Conservation (phyloP, 2,888 invertebrate genomes). For the Torymus tubicola region DNA sequence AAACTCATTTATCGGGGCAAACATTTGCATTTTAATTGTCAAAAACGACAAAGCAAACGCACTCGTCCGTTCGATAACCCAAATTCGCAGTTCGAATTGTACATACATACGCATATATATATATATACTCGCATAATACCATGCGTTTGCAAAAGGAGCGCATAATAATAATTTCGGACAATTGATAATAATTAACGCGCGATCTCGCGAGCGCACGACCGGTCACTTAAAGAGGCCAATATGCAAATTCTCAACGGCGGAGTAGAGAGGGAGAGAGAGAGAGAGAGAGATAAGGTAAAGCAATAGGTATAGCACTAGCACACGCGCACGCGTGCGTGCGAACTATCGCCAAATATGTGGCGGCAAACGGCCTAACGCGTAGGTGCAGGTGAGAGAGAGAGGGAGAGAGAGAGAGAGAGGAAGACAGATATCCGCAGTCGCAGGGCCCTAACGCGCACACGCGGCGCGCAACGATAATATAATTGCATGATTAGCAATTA, state of each 20-base stretch:
- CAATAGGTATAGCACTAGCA: background rate
- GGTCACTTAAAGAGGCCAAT: background rate
- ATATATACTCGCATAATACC: too few relatives aligned
- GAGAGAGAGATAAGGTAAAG: too few relatives aligned
- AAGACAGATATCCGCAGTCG: background rate
- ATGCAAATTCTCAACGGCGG: constrained; percentile 20
- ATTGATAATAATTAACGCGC: constrained; percentile 2
- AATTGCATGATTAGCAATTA: constrained; percentile 60
- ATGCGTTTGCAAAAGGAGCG: too few relatives aligned
- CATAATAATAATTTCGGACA: background rate
- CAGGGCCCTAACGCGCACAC: background rate
- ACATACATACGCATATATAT: background rate
- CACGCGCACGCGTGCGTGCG: background rate
- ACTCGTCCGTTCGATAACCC: background rate
- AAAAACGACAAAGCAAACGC: background rate
- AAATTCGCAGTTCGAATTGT: background rate
- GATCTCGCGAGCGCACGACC: background rate
- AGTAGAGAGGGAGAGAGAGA: too few relatives aligned
- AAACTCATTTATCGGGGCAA: background rate
- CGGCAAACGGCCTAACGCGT: constrained; percentile 9
- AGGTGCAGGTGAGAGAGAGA: background rate
- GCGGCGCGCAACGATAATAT: constrained; percentile 22
- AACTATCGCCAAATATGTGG: constrained; percentile 10
- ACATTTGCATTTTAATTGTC: constrained; percentile 35
- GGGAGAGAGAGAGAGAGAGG: too few relatives aligned